Base-by-base conservation (phyloP, 2,113 vertebrate genomes). In the Melanotaenia duboulayi region DNA sequence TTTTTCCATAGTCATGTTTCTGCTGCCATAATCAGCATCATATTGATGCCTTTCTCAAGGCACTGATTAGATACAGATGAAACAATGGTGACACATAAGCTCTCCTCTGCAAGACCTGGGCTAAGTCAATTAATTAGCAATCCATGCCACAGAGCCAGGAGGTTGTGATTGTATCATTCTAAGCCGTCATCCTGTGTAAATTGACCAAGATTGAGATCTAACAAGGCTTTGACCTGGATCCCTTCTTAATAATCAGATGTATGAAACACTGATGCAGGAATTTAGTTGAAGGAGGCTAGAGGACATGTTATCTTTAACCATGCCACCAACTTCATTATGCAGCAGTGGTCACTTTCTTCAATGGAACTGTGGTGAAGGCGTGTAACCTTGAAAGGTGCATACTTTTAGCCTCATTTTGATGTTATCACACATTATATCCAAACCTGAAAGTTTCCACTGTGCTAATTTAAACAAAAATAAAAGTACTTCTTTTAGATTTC, bases 161-260 rank as follows among this genome's bases (percentile, higher is more conserved):
- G 89, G 86, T 89, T 86, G 90, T 90, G 92, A 93, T 92, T 88
- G 82, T 90, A 92, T 92, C 89, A 50, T 72, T 48, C 83, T 90
- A 90, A 92, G 87, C 85, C 81, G 73, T 68, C 90, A 80, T 91
- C 89, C 87, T 84, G 88, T 93, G 90, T 91, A 91, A 93, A 93
- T 91, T 91, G 89, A 87, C 83, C 68, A 72, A 87, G 91, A 92
- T 93, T 92, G 86, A 86, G 85, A 93, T 93, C 89, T 88, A 90
- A 90, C 87, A 89, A 83, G 86, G 85, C 83, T 92, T 71, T 90
- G 90, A 92, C 92, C 90, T 87, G 89, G 77, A 89, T 89, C 81
- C 77, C 83, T 80, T 58, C 75, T 78, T 57, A 76, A 84, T 86
- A 80, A 78, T 74, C 82, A 83, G 75, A 78, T 72, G 86, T 84